Evolutionary conservation across 2,113 vertebrate species (phyloP).

Genomic region (Chunga burmeisteri): DNA sequence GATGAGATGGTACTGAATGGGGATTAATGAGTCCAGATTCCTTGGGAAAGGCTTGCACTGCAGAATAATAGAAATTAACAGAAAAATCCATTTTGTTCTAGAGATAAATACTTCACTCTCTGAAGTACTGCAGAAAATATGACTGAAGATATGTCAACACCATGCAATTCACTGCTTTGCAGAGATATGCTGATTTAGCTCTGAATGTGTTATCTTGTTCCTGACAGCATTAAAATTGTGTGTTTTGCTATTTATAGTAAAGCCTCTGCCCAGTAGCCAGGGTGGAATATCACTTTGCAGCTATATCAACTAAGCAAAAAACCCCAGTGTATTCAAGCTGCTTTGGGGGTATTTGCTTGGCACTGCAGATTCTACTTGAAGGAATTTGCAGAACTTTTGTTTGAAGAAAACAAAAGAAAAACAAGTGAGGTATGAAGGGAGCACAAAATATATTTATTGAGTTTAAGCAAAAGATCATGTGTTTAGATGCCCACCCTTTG

Average conservation of each 20-base stretch:
- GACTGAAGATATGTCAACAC: not conserved
- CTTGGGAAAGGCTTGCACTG: not conserved
- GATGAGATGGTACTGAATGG: not conserved
- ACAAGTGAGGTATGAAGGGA: not conserved
- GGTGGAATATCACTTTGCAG: not conserved
- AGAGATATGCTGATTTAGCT: not conserved
- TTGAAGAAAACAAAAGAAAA: not conserved
- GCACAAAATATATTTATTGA: not conserved
- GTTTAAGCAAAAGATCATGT: not conserved
- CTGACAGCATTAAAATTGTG: not conserved
- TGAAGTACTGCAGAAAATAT: not conserved
- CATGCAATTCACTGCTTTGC: not conserved
- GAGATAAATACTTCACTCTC: not conserved
- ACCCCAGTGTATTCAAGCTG: not conserved
- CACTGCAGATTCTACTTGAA: not conserved
- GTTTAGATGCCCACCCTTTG: not conserved
- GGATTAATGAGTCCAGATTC: not conserved
- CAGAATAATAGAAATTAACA: not conserved
- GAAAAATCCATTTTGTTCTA: not conserved
- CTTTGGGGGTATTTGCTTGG: not conserved
- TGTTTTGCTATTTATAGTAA: not conserved
- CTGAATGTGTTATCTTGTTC: not conserved
- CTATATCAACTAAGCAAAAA: not conserved
- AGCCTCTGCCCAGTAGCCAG: not conserved
- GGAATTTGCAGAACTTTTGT: not conserved